Base-by-base conservation (phyloP, 2,797 vertebrate species). In the Pagetopsis macropterus region DNA sequence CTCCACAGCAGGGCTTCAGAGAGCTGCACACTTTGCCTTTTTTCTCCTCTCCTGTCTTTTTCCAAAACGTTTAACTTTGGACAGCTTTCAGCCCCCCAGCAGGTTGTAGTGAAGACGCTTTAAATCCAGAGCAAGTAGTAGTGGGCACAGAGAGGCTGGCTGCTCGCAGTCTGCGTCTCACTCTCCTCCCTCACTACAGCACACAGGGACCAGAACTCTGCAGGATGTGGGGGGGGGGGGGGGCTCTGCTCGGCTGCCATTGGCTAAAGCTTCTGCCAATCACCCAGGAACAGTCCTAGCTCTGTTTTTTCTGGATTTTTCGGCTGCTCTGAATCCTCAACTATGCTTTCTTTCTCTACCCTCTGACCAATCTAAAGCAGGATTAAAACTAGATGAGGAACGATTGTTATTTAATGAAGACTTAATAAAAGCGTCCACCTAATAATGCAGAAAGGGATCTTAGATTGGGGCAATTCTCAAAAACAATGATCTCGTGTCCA, bases 61-160 rank as follows among this genome's bases (percentile, higher is more conserved):
- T 61, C 65, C 54, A 83, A 61, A 74, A 73, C 86, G 81, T 92
- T 27, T 5, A 86, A 87, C 70, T 86, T 75, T 73, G 72, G 75
- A 64, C 50, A 69, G 74, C 78, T 86, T 73, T 86, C 81, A 78
- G 83, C 72, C 73, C 78, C 80, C 76, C 80, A 75, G 70, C 69
- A 21, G 71, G 69, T 72, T 69, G 74, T 68, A 66, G 31, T 82
- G 79, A 83, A 90, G 88, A 85, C 78, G 84, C 81, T 89, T 89
- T 90, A 92, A 93, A 92, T 94, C 93, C 91, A 89, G 81, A 56
- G 80, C 89, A 92, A 92, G 87, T 92, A 92, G 85, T 91, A 90
- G 84, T 73, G 75, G 16, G 83, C 81, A 75, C 64, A 80, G 62
- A 79, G 74, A 81, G 78, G 76, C 85, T 83, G 83, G 86, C 85